Conservation (phyloP, 2,888 invertebrate genomes). For the Mythimna loreyi region DNA sequence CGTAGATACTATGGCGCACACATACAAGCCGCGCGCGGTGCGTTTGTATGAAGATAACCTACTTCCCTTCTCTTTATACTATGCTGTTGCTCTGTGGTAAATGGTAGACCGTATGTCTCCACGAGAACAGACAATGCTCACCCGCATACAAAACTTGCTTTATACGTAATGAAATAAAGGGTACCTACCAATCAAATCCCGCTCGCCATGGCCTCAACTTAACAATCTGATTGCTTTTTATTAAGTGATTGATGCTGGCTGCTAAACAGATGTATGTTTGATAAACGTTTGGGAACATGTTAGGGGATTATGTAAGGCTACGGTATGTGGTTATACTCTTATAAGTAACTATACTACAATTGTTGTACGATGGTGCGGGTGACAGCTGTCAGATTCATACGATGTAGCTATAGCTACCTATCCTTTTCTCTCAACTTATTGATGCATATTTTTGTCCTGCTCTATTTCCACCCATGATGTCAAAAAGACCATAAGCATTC, state of each 20-base stretch:
- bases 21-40: too few species aligned
- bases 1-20: too few species aligned
- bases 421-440: too few species aligned
- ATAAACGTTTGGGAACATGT: constrained; percentile 39
- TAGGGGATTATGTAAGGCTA: constrained; percentile 25
- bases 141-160: constrained; percentile 70
- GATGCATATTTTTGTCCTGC: too few species aligned
- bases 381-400: too few species aligned
- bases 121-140: constrained; percentile 46
- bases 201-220: constrained; percentile 43
- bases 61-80: too few species aligned
- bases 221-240: constrained; percentile 65
- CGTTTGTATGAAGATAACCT: too few species aligned
- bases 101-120: constrained; percentile 43
- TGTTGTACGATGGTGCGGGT: too few species aligned
- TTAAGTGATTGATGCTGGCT: constrained; percentile 67
- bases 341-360: constrained; percentile 17
- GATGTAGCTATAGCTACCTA: too few species aligned
- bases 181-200: constrained; percentile 40
- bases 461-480: too few species aligned
- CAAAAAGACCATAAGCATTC: constrained; percentile 1
- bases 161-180: constrained; percentile 71
- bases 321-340: constrained; percentile 16
- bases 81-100: constrained; percentile 41
- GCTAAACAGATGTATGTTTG: constrained; percentile 44